These are phyloP conservation scores for Nanorana parkeri DNA, from an alignment of 2,113 vertebrate genomes.

Conservation along the genomic window DNA sequence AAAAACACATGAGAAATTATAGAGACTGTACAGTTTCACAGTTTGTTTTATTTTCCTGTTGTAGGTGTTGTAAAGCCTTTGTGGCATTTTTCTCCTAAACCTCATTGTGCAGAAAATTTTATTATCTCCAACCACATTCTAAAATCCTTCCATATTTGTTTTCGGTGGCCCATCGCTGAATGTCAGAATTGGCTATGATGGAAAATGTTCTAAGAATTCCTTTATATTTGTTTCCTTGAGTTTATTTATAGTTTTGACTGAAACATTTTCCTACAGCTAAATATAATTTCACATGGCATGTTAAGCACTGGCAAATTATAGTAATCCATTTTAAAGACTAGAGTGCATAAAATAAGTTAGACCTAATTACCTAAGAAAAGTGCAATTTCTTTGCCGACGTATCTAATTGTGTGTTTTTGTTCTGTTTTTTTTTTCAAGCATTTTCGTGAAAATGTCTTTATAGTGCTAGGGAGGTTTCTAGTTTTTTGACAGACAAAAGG, in stretches of 20 bases:
- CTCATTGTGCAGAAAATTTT: neutral
- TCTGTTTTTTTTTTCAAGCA: neutral
- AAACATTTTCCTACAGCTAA: conserved; percentile 39
- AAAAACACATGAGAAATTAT: neutral
- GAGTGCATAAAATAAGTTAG: conserved; percentile 3
- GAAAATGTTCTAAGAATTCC: conserved; percentile 19
- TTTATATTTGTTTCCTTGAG: neutral
- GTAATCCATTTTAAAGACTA: conserved; percentile 26
- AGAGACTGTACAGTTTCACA: neutral
- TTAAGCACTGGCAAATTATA: conserved; percentile 33
- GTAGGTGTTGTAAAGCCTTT: neutral
- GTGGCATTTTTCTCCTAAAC: neutral
- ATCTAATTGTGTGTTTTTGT: neutral
- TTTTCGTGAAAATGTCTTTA: neutral
- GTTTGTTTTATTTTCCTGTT: neutral
- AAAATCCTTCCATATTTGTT: conserved; percentile 8
- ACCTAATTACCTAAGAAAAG: conserved; percentile 13
- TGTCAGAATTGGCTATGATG: conserved; percentile 40
- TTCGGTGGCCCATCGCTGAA: neutral
- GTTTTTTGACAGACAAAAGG: neutral
- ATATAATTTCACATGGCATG: conserved; percentile 11
- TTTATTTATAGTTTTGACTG: conserved; percentile 34
- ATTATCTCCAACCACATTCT: conserved; percentile 15
- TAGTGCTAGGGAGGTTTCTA: neutral
- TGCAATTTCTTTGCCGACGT: neutral